A percentile compares a stretch with the other conserved stretches of the same genome.
phyloP scores from a whole-genome alignment of 1,140 invertebrate genomes.

The Laupala kohalensis region DNA sequence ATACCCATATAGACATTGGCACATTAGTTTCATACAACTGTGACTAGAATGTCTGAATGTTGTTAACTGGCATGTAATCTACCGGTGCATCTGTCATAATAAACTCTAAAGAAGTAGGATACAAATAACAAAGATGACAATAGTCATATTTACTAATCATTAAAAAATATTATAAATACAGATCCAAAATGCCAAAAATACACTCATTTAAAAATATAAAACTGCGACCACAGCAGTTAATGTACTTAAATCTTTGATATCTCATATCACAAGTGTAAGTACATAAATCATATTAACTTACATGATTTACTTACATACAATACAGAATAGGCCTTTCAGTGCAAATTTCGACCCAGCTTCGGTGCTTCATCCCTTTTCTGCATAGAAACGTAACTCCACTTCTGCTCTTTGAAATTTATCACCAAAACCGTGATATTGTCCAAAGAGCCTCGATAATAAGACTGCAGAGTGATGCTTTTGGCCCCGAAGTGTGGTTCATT shows the following conservation, averaged over 20 bases:
- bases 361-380: constrained; percentile 12
- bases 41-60: neutral
- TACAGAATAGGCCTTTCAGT: neutral
- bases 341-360: neutral
- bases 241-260: neutral
- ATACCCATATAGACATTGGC: neutral
- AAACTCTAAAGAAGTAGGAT: neutral
- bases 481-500: constrained; percentile 78
- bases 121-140: neutral
- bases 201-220: neutral
- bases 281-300: neutral
- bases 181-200: neutral
- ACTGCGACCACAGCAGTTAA: neutral
- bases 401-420: constrained; percentile 64
- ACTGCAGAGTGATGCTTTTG: constrained; percentile 76
- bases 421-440: constrained; percentile 94
- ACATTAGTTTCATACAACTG: neutral
- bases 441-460: constrained; percentile 80
- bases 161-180: neutral
- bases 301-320: neutral
- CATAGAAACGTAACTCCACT: constrained; percentile 21
- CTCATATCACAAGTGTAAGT: neutral
- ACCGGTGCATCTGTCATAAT: neutral
- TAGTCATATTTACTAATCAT: neutral
- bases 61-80: neutral